Conservation (phyloP, 2,113 vertebrate species). For the Notarius quadriscutis region DNA sequence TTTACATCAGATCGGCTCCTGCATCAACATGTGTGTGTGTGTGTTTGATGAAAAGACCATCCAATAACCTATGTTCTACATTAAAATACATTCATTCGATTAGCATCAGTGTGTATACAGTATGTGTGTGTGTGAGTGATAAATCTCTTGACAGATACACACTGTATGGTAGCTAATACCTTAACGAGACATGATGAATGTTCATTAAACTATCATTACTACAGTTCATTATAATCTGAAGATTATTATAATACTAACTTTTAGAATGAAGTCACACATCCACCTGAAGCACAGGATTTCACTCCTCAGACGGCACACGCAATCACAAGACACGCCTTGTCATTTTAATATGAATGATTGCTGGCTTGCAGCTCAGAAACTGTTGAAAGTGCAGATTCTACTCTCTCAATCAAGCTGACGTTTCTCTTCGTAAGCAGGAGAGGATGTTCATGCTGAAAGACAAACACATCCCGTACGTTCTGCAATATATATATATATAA, state of each 20-base stretch:
- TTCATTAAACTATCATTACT: not conserved
- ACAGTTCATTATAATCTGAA: not conserved
- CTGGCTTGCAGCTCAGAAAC: not conserved
- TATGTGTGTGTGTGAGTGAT: not conserved
- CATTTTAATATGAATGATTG: not conserved
- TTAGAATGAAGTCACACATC: not conserved
- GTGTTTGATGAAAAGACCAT: not conserved
- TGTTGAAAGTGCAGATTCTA: not conserved
- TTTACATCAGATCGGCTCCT: slow-evolving; percentile 21
- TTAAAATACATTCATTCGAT: not conserved
- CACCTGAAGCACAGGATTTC: not conserved
- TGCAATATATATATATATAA: no score
- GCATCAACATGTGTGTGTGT: not conserved
- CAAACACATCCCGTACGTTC: not conserved
- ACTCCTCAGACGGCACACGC: not conserved
- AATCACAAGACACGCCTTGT: not conserved
- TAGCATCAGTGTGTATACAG: not conserved
- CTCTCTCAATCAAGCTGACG: not conserved
- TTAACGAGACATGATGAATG: not conserved
- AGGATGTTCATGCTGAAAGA: not conserved
- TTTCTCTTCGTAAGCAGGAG: not conserved
- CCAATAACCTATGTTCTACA: not conserved
- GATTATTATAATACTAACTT: not conserved
- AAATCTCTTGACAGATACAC: not conserved
- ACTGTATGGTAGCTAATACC: not conserved